A percentile compares a stretch with the other conserved stretches of the same genome.
These are phyloP conservation scores for Lepus europaeus DNA, from an alignment of 2,113 vertebrate genomes.

Conservation along the genomic window DNA sequence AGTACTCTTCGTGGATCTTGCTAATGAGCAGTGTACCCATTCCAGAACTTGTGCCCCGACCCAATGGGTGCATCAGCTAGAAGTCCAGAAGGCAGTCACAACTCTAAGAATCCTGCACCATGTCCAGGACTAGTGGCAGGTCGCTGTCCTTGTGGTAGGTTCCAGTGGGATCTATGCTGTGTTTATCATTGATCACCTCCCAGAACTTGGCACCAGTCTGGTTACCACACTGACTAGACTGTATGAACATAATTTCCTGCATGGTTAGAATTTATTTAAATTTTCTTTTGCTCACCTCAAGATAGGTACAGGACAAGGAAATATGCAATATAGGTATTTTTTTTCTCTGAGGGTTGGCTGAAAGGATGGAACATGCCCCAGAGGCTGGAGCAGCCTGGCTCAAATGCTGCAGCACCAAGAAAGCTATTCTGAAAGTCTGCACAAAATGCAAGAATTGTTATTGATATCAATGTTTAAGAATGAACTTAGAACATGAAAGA, in stretches of 20 bases:
- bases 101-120: conserved; percentile 95
- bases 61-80: conserved; percentile 96
- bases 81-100: conserved; percentile 97
- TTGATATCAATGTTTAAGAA: neutral
- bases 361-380: neutral
- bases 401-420: neutral
- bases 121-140: conserved; percentile 89
- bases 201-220: neutral
- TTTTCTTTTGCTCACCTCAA: neutral
- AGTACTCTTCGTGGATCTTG: too few relatives aligned
- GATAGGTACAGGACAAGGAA: neutral
- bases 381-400: neutral
- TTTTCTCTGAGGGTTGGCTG: neutral
- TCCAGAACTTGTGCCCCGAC: conserved; percentile 94
- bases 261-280: too few relatives aligned
- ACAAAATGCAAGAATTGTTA: neutral
- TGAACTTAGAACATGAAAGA: neutral
- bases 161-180: rapidly evolving
- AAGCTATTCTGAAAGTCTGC: neutral
- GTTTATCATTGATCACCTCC: neutral
- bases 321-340: neutral
- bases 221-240: neutral
- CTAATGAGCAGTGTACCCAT: conserved; percentile 91
- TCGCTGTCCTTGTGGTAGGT: neutral
- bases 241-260: neutral